These are phyloP conservation scores for roundworm (Caenorhabditis elegans) DNA, from an alignment of 1,140 invertebrate species.

Conservation along the genomic window DNA sequence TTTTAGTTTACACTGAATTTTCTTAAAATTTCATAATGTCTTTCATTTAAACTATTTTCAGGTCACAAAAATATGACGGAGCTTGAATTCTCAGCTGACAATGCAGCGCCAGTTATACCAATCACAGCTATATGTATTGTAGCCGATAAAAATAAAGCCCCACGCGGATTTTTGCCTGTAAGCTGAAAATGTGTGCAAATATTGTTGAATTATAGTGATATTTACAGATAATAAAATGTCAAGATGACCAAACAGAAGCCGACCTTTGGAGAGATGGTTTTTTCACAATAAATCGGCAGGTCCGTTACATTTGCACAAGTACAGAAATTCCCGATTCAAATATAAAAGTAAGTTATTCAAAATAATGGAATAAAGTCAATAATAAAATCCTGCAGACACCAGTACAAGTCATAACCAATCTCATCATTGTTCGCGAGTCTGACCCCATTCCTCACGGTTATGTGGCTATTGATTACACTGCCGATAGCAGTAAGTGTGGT, in stretches of 20 bases:
- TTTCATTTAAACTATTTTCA: background rate
- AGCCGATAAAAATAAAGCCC: conserved; percentile 43
- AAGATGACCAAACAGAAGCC: conserved; percentile 45
- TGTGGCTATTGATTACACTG: conserved; percentile 49
- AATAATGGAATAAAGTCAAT: background rate
- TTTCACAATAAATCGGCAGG: conserved; percentile 35
- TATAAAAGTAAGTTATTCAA: conserved; percentile 41
- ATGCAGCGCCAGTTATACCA: conserved; percentile 8
- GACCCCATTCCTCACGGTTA: conserved; percentile 50
- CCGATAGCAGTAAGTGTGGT: conserved; percentile 47
- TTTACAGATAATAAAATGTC: conserved; percentile 39
- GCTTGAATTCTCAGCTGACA: conserved; percentile 4
- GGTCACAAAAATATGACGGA: background rate
- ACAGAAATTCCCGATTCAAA: conserved; percentile 43
- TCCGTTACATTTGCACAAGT: conserved; percentile 46
- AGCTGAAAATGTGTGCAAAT: conserved; percentile 11
- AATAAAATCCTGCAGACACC: background rate
- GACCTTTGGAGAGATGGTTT: conserved; percentile 48
- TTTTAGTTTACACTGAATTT: background rate
- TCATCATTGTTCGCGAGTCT: conserved; percentile 46
- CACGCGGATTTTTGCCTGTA: conserved; percentile 41
- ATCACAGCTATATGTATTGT: conserved; percentile 47
- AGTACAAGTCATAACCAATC: conserved; percentile 41
- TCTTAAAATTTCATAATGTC: background rate
- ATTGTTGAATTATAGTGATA: background rate